Base-by-base conservation (phyloP, 2,113 vertebrate genomes). In the Kryptolebias marmoratus region DNA sequence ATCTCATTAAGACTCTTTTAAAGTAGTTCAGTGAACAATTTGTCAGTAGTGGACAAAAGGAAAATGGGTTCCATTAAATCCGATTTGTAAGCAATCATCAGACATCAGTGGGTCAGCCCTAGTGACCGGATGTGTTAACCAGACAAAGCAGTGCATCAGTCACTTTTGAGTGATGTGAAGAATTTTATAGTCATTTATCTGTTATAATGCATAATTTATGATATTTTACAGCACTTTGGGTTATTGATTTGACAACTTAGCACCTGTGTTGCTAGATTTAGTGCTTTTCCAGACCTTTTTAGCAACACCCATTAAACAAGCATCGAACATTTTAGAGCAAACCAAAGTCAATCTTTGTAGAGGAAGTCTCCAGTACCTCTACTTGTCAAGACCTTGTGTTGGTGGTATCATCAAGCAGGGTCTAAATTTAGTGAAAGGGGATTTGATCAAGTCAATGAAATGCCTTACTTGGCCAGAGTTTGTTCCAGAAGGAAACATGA, bases 1-100 rank as follows among this genome's bases (percentile, higher is more conserved):
- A 68, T 68, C 15, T 13, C 53, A 68, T 68, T 47, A 47, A 45
- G 14, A 5, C 11, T 7, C 15, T 45, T 68, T 56, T 64, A 13
- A 27, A 55, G 6, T 18, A 44, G 14, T 4, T 16, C 22, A 45
- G 39, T 30, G 7, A 39, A 56, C 10, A 30, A 45, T 66, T 66
- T 50, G 28, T 16, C 32, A 44, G 30, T 44, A 14, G 22, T 22
- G 39, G 31, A 27, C 39, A 7, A 42, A 42, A 42, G 39, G 39
- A 10, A 42, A 42, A 42, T 42, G 27, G 39, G 14, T 12, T 4
- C 39, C 39, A 42, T 42, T 42, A 42, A 42, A 68, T 50, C 9
- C 31, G 4, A 49, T 18, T 64, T 2, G 7, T 64, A n/a, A 16
- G 47, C 10, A 50, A 32, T 47, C 42, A 47, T 63, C 61, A 48